Percentiles rank a stretch among this genome's conserved stretches.
phyloP scores from a whole-genome alignment of 1,140 invertebrate species.

The Drosophila ficusphila region DNA sequence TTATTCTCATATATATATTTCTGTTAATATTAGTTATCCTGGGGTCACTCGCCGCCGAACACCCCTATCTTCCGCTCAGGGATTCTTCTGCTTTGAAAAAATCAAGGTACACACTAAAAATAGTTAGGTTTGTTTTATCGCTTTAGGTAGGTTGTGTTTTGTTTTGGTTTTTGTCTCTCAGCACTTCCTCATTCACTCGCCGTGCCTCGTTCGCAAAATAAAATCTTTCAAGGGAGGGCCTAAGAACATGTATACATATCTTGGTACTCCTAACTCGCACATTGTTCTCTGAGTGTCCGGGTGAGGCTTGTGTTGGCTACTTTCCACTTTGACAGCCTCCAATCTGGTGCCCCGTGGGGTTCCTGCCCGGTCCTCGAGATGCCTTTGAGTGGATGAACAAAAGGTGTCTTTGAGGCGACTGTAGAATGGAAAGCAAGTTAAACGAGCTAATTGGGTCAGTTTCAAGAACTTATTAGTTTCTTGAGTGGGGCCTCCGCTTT shows the following conservation, averaged over 20 bases:
- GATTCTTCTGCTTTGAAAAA: slow-evolving; percentile 65
- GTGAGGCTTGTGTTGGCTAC: slow-evolving; percentile 35
- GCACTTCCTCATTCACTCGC: slow-evolving; percentile 1
- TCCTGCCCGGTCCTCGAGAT: slow-evolving; percentile 16
- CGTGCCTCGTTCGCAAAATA: slow-evolving; percentile 52
- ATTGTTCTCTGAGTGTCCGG: slow-evolving; percentile 25
- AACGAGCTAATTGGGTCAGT: slow-evolving; percentile 71
- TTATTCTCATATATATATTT: slow-evolving; percentile 55
- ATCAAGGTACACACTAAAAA: slow-evolving; percentile 83
- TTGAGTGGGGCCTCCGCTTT: slow-evolving; percentile 26
- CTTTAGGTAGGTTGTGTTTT: slow-evolving; percentile 78
- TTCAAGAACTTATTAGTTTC: slow-evolving; percentile 69
- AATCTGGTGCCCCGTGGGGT: slow-evolving; percentile 17
- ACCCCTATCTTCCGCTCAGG: slow-evolving; percentile 11
- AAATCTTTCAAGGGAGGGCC: slow-evolving; percentile 63
- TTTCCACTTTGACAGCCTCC: slow-evolving; percentile 41
- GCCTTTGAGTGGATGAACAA: slow-evolving; percentile 60
- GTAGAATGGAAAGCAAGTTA: slow-evolving; percentile 31
- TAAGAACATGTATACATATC: slow-evolving; percentile 66
- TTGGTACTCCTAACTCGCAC: slow-evolving; percentile 67
- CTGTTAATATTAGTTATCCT: slow-evolving; percentile 51
- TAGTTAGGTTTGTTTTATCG: slow-evolving; percentile 79
- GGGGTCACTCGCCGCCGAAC: slow-evolving; percentile 21
- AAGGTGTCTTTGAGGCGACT: slow-evolving; percentile 56
- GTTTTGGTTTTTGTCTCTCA: slow-evolving; percentile 37